These are phyloP conservation scores for Nemurella pictetii DNA, from an alignment of 2,888 invertebrate genomes.

Conservation along the genomic window DNA sequence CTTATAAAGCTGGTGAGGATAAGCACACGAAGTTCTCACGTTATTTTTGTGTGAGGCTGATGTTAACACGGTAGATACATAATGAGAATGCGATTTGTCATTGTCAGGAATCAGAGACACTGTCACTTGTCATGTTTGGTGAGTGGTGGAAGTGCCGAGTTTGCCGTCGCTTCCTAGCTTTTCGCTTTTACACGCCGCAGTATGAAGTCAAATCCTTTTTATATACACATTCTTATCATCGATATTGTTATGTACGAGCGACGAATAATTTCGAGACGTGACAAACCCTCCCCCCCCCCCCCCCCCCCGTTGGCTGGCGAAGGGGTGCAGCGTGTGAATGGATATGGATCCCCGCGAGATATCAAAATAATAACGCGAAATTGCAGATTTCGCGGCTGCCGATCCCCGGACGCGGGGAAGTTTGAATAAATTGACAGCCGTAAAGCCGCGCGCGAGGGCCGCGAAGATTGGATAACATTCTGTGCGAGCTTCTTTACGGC, in stretches of 20 bases:
- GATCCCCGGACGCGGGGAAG: conserved; percentile 29
- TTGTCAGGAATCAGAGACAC: not conserved
- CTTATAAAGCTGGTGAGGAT: not conserved
- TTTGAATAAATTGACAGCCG: conserved; percentile 40
- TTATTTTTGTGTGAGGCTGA: not conserved
- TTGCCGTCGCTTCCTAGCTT: not conserved
- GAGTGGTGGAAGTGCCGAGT: not conserved
- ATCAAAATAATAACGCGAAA: conserved; percentile 37
- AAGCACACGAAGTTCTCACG: not conserved
- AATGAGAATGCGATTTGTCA: not conserved
- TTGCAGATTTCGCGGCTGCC: conserved; percentile 35
- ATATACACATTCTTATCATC: not conserved
- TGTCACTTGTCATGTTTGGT: not conserved
- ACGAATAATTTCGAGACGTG: not conserved
- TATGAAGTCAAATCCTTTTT: not conserved
- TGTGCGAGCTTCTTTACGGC: not conserved
- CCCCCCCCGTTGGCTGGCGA: not conserved
- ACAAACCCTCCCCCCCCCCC: not conserved
- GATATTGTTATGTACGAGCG: not conserved
- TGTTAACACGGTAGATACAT: not conserved
- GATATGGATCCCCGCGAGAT: not conserved
- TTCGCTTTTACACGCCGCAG: not conserved
- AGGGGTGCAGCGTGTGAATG: not conserved
- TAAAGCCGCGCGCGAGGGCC: conserved; percentile 19
- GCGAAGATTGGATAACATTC: conserved; percentile 17